Base-by-base conservation (phyloP, 2,797 vertebrate genomes). In the Bovichtus variegatus region DNA sequence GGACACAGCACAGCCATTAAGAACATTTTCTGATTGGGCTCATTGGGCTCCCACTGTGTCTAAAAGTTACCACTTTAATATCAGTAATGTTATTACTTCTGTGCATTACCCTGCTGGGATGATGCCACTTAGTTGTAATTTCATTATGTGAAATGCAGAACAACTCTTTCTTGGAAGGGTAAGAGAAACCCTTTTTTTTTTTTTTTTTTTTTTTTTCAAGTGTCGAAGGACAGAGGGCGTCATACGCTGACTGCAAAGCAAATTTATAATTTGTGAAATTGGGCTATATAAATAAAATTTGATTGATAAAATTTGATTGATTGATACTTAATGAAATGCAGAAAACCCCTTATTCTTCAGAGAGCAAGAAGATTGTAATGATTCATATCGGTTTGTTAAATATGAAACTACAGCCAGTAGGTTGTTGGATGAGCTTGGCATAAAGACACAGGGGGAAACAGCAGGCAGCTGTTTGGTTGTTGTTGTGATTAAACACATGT, bases 11-110 rank as follows among this genome's bases (percentile, higher is more conserved):
- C 3, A 34, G 5, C 23, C 61, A 71, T 76, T 53, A 64, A 13
- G 18, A 44, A 36, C 27, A 11, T 66, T 27, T 65, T 70, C 55
- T 60, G 40, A 64, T 43, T 21, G 69, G 59, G 57, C 31, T 34
- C 29, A 9, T 29, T 40, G 41, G 36, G 31, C 40, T 71, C 64
- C 53, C 25, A 65, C 65, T 53, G 60, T 51, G 65, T 80, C 67
- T 72, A 50, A 79, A 76, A 64, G 31, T 38, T 80, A 47, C 75
- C 64, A 72, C 74, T 86, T 84, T 71, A 86, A 88, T 87, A 71
- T 65, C 57, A 58, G 44, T 77, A 76, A 89, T 90, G 50, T 15
- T 71, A 77, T 91, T 85, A 76, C 66, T 79, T 59, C n/a, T 64
- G 62, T 41, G 54, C 70, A 68, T 74, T 88, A 78, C 27, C 53